Evolutionary conservation across 2,113 vertebrate genomes (phyloP).

Genomic region (Prietella phreatophila): DNA sequence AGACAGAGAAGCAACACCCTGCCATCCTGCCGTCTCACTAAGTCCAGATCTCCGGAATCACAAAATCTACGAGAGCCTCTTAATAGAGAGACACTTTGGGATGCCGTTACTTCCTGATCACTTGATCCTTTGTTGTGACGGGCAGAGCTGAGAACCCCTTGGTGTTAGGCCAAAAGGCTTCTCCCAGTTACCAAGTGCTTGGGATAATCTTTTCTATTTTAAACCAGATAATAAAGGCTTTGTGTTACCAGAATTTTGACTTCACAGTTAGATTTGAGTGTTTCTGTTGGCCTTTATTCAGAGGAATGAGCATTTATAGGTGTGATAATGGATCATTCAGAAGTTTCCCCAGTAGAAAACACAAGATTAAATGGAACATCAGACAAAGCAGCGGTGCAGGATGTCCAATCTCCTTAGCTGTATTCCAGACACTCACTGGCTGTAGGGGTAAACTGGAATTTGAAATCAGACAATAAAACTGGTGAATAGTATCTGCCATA

Average conservation of each 20-base stretch:
- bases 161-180: not conserved
- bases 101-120: constrained; percentile 61
- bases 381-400: constrained; percentile 58
- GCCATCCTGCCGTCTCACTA: constrained; percentile 1
- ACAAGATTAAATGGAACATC: constrained; percentile 35
- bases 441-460: constrained; percentile 40
- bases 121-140: constrained; percentile 60
- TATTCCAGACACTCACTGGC: constrained; percentile 15
- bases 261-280: not conserved
- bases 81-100: not conserved
- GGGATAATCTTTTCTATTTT: not conserved
- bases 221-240: not conserved
- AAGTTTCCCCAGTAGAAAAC: constrained; percentile 8
- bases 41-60: constrained; percentile 6
- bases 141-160: constrained; percentile 6
- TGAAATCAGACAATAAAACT: constrained; percentile 13
- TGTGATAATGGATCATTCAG: not conserved
- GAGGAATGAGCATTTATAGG: not conserved
- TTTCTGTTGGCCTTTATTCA: not conserved
- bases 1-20: constrained; percentile 27
- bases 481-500: not conserved
- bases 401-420: constrained; percentile 42
- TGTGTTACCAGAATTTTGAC: not conserved
- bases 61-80: not conserved
- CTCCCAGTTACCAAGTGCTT: not conserved